A percentile compares a stretch with the other conserved stretches of the same genome.
Conservation (phyloP, 2,797 vertebrate genomes). For the Anableps anableps region DNA sequence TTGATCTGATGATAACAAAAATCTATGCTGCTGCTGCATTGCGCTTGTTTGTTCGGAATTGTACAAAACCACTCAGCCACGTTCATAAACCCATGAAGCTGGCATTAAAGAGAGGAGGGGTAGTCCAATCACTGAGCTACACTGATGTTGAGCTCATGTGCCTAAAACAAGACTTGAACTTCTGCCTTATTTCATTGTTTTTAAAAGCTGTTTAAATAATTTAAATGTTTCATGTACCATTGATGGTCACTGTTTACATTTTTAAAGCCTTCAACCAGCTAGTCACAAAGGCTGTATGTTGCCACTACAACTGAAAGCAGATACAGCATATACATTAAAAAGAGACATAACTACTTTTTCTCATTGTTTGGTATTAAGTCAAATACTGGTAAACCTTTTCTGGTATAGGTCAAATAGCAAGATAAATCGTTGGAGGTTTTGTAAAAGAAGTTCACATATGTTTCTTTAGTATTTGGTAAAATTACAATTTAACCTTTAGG, state of each 20-base stretch:
- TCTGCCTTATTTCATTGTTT: background rate
- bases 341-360: background rate
- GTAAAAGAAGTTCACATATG: too few species aligned
- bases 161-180: background rate
- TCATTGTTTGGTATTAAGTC: background rate
- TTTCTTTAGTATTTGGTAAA: background rate
- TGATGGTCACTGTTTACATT: background rate
- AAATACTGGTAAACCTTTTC: background rate
- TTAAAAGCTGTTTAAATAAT: background rate
- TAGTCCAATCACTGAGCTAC: background rate
- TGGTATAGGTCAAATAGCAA: too few species aligned
- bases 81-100: background rate
- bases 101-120: background rate
- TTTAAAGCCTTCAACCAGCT: background rate
- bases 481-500: background rate
- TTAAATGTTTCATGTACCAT: background rate
- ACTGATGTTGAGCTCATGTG: background rate
- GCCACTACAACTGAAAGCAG: background rate
- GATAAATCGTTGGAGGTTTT: too few species aligned
- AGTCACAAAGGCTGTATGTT: background rate
- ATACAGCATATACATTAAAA: background rate
- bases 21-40: background rate
- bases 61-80: background rate
- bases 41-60: background rate
- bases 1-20: background rate